These are phyloP conservation scores for Conus betulinus DNA, from an alignment of 1,140 invertebrate species.

Conservation along the genomic window DNA sequence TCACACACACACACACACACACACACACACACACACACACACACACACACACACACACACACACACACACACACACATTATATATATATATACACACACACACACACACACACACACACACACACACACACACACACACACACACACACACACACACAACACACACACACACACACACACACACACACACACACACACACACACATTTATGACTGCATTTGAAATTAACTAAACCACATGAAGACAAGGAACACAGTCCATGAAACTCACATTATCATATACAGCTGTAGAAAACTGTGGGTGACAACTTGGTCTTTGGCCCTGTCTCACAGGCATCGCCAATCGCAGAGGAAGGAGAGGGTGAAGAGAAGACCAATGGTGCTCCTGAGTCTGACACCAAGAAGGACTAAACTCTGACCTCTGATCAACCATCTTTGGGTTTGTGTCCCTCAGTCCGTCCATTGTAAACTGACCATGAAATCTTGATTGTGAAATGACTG, in stretches of 20 bases:
- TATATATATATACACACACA: not conserved
- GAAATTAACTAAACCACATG: too few relatives aligned
- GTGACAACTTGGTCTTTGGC: not conserved
- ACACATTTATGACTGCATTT: too few relatives aligned
- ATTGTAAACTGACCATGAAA: not conserved
- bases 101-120: not conserved
- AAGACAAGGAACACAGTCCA: not conserved
- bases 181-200: too few relatives aligned
- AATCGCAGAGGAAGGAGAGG: slow-evolving; percentile 55
- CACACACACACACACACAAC: not conserved
- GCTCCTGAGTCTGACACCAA: slow-evolving; percentile 43
- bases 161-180: too few relatives aligned
- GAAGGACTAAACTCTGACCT: slow-evolving; percentile 16
- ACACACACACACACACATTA: not conserved
- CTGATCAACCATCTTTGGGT: not conserved
- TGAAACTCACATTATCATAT: too few relatives aligned
- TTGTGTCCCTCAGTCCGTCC: not conserved
- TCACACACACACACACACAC: not conserved
- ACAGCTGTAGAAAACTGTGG: too few relatives aligned
- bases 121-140: slow-evolving; percentile 1
- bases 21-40: not conserved
- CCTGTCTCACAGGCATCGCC: slow-evolving; percentile 54
- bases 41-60: not conserved
- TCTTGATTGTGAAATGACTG: not conserved
- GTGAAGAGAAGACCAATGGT: slow-evolving; percentile 53